Conservation (phyloP, 2,888 invertebrate genomes). For the Schrankia costaestrigalis region DNA sequence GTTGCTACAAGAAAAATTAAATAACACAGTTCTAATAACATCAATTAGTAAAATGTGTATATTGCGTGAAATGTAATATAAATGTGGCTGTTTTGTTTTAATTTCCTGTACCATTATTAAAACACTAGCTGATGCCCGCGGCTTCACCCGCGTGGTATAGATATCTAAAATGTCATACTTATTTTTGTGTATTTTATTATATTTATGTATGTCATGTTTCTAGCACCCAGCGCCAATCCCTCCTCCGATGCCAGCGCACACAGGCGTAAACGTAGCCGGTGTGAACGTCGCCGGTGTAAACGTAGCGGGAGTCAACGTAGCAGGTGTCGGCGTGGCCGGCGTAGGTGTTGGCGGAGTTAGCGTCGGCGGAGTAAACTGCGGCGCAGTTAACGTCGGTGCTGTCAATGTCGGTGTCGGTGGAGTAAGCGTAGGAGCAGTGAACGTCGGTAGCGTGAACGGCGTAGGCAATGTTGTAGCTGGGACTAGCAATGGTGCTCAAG, state of each 20-base stretch:
- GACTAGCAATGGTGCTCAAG: slow-evolving; percentile 12
- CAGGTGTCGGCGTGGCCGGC: slow-evolving; percentile 39
- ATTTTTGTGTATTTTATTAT: no score
- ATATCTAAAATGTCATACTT: no score
- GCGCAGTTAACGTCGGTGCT: slow-evolving; percentile 9
- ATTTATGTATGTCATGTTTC: not conserved
- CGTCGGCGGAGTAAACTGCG: slow-evolving; percentile 72
- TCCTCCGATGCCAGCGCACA: slow-evolving; percentile 62
- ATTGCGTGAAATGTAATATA: no score
- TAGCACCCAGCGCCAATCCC: slow-evolving; percentile 75
- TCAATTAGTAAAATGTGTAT: no score
- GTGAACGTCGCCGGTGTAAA: slow-evolving; percentile 16
- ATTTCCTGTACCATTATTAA: no score
- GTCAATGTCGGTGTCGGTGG: slow-evolving; percentile 26
- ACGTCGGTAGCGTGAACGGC: slow-evolving; percentile 46
- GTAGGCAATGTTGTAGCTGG: slow-evolving; percentile 38
- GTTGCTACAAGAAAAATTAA: no score
- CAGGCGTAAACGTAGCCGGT: slow-evolving; percentile 13
- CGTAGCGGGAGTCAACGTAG: slow-evolving; percentile 7
- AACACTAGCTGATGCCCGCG: no score
- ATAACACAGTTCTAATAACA: no score
- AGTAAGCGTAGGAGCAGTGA: slow-evolving; percentile 42
- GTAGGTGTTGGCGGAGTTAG: slow-evolving; percentile 51
- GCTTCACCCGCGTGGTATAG: no score
- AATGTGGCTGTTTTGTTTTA: no score